Evolutionary conservation across 2,113 vertebrate genomes (phyloP), one percentile per base, ranked within the genome.

Genomic region (Xiphias gladius): DNA sequence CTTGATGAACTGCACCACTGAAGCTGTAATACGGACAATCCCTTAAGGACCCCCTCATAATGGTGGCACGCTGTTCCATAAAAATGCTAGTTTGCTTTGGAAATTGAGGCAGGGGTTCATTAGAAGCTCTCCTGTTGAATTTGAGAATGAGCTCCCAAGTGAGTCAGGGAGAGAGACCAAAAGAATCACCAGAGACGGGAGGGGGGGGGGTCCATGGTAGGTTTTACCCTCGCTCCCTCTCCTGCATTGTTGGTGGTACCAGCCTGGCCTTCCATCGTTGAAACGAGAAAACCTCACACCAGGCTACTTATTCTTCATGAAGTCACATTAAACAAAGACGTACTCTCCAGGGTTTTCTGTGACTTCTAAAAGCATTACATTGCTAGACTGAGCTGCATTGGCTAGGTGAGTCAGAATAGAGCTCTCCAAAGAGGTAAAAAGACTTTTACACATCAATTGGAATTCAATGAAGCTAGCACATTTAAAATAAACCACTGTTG

Each of bases 71-170:
- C 73, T 85, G 80, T 88, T 94, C 84, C 80, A 90, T 92, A 87
- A 92, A 92, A 92, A 88, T 77, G 61, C 79, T 85, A 68, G 84
- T 92, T 94, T 89, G 83, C 75, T 74, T 89, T 88, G 78, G 81
- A 92, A 93, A 89, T 86, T 68, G 91, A 90, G 83, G 82, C 87
- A 58, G 70, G 84, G 86, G 74, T 94, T 92, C 89, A 93, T 92
- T 91, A 94, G 88, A 80, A 82, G 43, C 54, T 57, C 73, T 82
- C 74, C 77, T 91, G 92, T 88, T 91, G 78, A 93, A 91, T 91
- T 91, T 71, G 73, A 91, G 82, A 86, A 84, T 69, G 69, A 74
- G 81, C 63, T 92, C 86, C 89, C 88, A 74, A 79, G 89, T 80
- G 91, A 88, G 68, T 66, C 39, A 17, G 46, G 19, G 55, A 83